phyloP scores from a whole-genome alignment of 2,888 invertebrate genomes.

The Congeria kusceri region DNA sequence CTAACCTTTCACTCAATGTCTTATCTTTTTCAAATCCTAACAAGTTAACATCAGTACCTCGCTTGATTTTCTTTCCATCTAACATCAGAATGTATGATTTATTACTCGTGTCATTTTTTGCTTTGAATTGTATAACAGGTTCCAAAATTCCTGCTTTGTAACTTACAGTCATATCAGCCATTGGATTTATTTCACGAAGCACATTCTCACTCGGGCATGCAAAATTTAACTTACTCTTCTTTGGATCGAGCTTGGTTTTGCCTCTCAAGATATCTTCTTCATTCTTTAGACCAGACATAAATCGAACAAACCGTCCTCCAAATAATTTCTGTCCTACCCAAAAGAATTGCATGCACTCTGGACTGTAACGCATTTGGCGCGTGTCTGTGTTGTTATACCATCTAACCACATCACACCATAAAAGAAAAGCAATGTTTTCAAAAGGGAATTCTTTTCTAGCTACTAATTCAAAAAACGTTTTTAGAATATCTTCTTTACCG shows the following conservation, averaged over 20 bases:
- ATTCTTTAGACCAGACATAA: constrained; percentile 36
- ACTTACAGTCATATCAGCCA: neutral
- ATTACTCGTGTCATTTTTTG: neutral
- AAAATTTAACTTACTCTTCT: constrained; percentile 22
- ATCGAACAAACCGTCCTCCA: constrained; percentile 20
- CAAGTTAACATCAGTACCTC: constrained; percentile 23
- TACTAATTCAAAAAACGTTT: no score
- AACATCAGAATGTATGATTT: constrained; percentile 28
- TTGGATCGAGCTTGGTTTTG: neutral
- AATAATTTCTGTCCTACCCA: constrained; percentile 23
- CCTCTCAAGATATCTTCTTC: constrained; percentile 8
- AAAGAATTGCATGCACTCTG: constrained; percentile 7
- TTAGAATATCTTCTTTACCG: no score
- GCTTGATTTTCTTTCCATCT: constrained; percentile 29
- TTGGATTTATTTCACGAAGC: constrained; percentile 8
- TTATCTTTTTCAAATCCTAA: constrained; percentile 26
- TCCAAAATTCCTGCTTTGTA: constrained; percentile 10
- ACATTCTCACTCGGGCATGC: constrained; percentile 19
- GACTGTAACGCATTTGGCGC: neutral
- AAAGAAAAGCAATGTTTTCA: neutral
- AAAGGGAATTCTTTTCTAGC: no score
- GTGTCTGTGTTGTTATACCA: neutral
- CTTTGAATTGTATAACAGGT: constrained; percentile 5
- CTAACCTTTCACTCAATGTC: constrained; percentile 4
- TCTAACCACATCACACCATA: neutral